Evolutionary conservation across 1,140 invertebrate species (phyloP), one percentile per base, ranked within the genome.

Genomic region (Archivesica marissinica): DNA sequence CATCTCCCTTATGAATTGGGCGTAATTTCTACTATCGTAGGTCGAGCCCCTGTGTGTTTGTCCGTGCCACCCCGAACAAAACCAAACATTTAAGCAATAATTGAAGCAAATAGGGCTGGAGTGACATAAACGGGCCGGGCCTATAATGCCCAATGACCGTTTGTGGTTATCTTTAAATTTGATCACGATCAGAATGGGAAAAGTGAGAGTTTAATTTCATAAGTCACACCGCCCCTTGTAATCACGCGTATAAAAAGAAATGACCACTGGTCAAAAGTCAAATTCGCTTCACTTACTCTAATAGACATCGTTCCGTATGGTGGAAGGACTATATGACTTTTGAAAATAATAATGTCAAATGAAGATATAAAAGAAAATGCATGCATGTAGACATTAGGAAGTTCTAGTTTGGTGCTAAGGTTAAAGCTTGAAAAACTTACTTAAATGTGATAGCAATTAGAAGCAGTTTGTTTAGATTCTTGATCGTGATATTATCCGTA

Each of bases 181-280:
- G 52, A 75, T 75, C 80, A 39, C 2, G 77, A 47, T 30, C 72
- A 15, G 50, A 35, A 56, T 66, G 39, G 4, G 64, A 75, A 83
- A 75, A 83, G 80, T 59, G 80, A 83, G 68, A 83, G 80, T 83
- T 83, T 83, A 72, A 83, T 83, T 83, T 83, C 80, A 83, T 83
- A 83, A 83, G 80, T 83, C 80, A 83, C 80, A 75, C 68, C 80
- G 70, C 68, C 70, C 70, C 39, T 47, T 64, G 20, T 83, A 72
- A 75, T 59, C 70, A n/a, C 2, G 54, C 50, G 41, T 83, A 83
- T 83, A 83, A 75, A 83, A 75, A 17, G 33, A 11, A 64, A 59
- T 64, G 64, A 72, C 54, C 80, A 61, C n/a, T 83, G 80, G 80
- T 83, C 52, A 74, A 61, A 83, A 74, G 80, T 83, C 70, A 83